These are phyloP conservation scores for Nothura maculosa DNA, from an alignment of 2,797 vertebrate species.

Conservation along the genomic window DNA sequence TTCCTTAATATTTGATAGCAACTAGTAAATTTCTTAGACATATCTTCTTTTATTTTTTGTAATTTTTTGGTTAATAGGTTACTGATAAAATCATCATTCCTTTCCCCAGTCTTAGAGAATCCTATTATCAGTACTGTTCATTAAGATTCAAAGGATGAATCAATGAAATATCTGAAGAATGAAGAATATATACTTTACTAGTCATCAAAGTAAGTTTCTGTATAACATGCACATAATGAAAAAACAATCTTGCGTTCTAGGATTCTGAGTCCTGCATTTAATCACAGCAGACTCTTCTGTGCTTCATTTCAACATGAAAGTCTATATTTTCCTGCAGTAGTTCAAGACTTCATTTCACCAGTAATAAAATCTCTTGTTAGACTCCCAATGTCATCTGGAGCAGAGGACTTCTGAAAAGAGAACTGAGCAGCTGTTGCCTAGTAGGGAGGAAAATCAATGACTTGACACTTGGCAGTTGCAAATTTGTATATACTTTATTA, in stretches of 20 bases:
- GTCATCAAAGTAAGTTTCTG: neutral
- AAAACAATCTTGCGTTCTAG: neutral
- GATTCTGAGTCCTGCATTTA: neutral
- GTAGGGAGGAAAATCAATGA: constrained; percentile 17
- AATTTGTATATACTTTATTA: constrained; percentile 44
- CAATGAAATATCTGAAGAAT: neutral
- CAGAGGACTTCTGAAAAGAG: constrained; percentile 37
- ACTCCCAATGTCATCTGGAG: constrained; percentile 21
- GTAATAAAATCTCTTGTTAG: constrained; percentile 31
- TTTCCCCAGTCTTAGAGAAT: neutral
- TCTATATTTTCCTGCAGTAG: neutral
- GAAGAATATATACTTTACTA: neutral
- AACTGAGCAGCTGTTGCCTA: constrained; percentile 50
- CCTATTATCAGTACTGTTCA: neutral
- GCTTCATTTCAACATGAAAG: neutral
- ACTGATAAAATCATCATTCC: neutral
- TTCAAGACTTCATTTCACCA: constrained; percentile 30
- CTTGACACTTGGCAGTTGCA: constrained; percentile 17
- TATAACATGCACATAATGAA: fast-evolving
- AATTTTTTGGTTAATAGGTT: neutral
- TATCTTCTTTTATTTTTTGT: neutral
- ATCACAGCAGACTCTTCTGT: neutral
- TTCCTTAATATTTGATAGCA: neutral
- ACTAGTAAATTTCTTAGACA: neutral
- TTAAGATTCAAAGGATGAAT: neutral